phyloP scores from a whole-genome alignment of 2,888 invertebrate species.

The Conistra vaccinii region DNA sequence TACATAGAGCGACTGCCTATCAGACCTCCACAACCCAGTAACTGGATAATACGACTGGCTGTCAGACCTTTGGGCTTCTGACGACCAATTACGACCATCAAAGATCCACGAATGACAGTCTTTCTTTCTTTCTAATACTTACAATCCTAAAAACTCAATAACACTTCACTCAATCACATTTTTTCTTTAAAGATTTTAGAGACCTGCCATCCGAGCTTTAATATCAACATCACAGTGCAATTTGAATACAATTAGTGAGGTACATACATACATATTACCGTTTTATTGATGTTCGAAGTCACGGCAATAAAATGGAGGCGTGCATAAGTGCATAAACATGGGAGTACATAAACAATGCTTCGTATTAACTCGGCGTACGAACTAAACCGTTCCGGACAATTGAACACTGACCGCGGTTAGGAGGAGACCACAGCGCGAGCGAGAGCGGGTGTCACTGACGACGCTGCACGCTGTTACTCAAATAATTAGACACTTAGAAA shows the following conservation, averaged over 20 bases:
- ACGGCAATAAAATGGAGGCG: slow-evolving; percentile 51
- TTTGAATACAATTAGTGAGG: slow-evolving; percentile 54
- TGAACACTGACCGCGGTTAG: slow-evolving; percentile 60
- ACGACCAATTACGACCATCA: too few species aligned
- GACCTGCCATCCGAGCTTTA: neutral
- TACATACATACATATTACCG: slow-evolving; percentile 31
- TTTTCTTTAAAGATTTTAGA: neutral
- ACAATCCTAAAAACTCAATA: neutral
- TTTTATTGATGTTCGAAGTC: slow-evolving; percentile 62
- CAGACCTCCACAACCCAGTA: too few species aligned
- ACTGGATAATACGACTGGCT: too few species aligned
- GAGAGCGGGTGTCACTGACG: slow-evolving; percentile 11
- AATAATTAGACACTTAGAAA: neutral
- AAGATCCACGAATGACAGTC: too few species aligned
- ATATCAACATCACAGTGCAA: neutral
- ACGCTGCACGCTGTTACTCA: neutral
- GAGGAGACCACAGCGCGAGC: slow-evolving; percentile 4
- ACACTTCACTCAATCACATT: too few species aligned
- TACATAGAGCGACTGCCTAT: too few species aligned
- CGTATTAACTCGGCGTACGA: slow-evolving; percentile 64
- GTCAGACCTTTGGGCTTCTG: too few species aligned
- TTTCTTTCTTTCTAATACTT: too few species aligned
- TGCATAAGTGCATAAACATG: slow-evolving; percentile 63
- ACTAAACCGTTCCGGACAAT: slow-evolving; percentile 68
- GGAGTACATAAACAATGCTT: slow-evolving; percentile 65